phyloP scores from a whole-genome alignment of 2,113 vertebrate genomes.

The Peromyscus leucopus region DNA sequence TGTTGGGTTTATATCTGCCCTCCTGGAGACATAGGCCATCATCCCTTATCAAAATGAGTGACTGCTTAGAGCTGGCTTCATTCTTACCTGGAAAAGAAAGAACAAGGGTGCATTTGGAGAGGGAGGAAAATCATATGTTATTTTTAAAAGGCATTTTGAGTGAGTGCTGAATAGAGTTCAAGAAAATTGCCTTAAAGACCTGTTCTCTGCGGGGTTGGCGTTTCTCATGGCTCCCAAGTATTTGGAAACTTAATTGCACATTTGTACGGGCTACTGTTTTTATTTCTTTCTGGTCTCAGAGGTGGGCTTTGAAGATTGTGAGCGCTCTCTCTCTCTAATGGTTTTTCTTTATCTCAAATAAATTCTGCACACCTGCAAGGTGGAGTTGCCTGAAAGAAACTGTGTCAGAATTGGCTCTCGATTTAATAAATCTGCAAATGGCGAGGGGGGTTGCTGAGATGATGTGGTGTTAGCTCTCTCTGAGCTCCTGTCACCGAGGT shows the following conservation, averaged over 20 bases:
- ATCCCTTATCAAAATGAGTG: slow-evolving; percentile 46
- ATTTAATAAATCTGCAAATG: slow-evolving; percentile 86
- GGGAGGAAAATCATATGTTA: slow-evolving; percentile 82
- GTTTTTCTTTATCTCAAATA: slow-evolving; percentile 88
- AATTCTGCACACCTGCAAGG: slow-evolving; percentile 87
- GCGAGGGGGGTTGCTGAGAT: slow-evolving; percentile 67
- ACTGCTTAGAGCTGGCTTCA: slow-evolving; percentile 20
- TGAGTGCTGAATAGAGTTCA: slow-evolving; percentile 86
- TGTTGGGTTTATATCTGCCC: slow-evolving; percentile 60
- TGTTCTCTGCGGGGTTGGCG: slow-evolving; percentile 84
- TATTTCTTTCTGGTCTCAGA: slow-evolving; percentile 87
- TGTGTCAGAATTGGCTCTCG: slow-evolving; percentile 82
- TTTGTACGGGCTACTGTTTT: slow-evolving; percentile 88
- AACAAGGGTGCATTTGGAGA: slow-evolving; percentile 55
- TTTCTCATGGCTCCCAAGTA: slow-evolving; percentile 85
- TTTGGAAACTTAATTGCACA: slow-evolving; percentile 89
- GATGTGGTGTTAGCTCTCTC: slow-evolving; percentile 57
- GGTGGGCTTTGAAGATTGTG: slow-evolving; percentile 89
- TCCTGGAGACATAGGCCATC: slow-evolving; percentile 60
- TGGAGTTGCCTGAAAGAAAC: slow-evolving; percentile 85
- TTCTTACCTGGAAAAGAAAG: slow-evolving; percentile 79
- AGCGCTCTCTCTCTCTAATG: slow-evolving; percentile 82
- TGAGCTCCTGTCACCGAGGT: neutral
- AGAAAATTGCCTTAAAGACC: slow-evolving; percentile 89
- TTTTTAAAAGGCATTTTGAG: slow-evolving; percentile 87